These are phyloP conservation scores for Caenorhabditis japonica DNA, from an alignment of 2,888 invertebrate genomes.

Conservation along the genomic window DNA sequence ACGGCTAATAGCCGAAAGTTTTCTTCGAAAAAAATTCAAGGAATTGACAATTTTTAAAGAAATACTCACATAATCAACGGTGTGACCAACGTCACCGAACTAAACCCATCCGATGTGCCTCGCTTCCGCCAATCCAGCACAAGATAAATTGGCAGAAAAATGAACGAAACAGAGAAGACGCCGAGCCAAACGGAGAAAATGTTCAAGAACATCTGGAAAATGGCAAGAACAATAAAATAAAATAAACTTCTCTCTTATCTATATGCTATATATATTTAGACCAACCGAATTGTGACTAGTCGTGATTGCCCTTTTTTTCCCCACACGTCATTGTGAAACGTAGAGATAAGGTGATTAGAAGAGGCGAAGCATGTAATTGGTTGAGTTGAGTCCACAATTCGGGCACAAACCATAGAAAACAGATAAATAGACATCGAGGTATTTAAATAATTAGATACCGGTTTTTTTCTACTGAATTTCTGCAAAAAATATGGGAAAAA, in stretches of 20 bases:
- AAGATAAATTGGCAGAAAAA: conserved; percentile 72
- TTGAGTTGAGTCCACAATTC: background rate
- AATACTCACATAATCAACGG: conserved; percentile 70
- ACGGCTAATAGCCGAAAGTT: too few species aligned
- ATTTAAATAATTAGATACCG: too few species aligned
- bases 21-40: too few species aligned
- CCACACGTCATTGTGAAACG: too few species aligned
- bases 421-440: too few species aligned
- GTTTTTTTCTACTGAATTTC: too few species aligned
- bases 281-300: too few species aligned
- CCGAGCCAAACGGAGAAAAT: conserved; percentile 72
- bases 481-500: too few species aligned
- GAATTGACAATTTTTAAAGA: too few species aligned
- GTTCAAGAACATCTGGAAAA: conserved; percentile 33
- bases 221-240: conserved; percentile 3
- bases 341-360: conserved; percentile 1
- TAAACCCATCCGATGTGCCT: conserved; percentile 76
- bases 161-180: conserved; percentile 71
- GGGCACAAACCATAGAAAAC: conserved; percentile 35
- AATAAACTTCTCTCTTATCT: too few species aligned
- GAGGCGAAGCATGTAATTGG: background rate
- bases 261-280: too few species aligned
- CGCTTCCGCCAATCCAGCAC: conserved; percentile 69
- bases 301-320: too few species aligned
- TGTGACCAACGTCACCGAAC: conserved; percentile 73